Percentiles rank a stretch among this genome's conserved stretches.
phyloP scores from a whole-genome alignment of 2,797 vertebrate species.

The Pangasius mekongensis region DNA sequence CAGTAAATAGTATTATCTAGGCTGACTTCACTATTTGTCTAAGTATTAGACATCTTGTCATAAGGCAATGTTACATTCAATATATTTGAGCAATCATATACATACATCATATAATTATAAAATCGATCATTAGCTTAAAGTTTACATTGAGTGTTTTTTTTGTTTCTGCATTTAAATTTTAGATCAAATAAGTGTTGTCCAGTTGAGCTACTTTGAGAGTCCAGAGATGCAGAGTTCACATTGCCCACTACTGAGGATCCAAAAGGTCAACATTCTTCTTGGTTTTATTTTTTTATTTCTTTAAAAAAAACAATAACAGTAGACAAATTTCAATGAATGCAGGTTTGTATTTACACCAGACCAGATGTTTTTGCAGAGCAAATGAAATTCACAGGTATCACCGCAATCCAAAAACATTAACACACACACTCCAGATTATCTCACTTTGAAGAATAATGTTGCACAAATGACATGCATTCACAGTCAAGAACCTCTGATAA shows the following conservation, averaged over 20 bases:
- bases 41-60: neutral
- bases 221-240: neutral
- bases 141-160: neutral
- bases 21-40: neutral
- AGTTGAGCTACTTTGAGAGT: neutral
- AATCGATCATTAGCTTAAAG: neutral
- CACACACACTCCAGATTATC: neutral
- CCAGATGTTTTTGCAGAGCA: neutral
- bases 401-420: slow-evolving; percentile 15
- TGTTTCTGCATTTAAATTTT: neutral
- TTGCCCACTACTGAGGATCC: too few relatives aligned
- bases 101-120: neutral
- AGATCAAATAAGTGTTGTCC: neutral
- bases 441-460: neutral
- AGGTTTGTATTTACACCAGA: slow-evolving; percentile 1
- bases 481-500: neutral
- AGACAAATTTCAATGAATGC: neutral
- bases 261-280: neutral
- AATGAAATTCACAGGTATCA: neutral
- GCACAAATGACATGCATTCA: neutral
- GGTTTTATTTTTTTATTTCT: neutral
- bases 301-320: neutral
- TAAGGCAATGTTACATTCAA: neutral
- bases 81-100: neutral
- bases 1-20: neutral